Percentiles rank a stretch among this genome's conserved stretches.
Conservation (phyloP, 2,797 vertebrate species). For the Cheirogaleus major region DNA sequence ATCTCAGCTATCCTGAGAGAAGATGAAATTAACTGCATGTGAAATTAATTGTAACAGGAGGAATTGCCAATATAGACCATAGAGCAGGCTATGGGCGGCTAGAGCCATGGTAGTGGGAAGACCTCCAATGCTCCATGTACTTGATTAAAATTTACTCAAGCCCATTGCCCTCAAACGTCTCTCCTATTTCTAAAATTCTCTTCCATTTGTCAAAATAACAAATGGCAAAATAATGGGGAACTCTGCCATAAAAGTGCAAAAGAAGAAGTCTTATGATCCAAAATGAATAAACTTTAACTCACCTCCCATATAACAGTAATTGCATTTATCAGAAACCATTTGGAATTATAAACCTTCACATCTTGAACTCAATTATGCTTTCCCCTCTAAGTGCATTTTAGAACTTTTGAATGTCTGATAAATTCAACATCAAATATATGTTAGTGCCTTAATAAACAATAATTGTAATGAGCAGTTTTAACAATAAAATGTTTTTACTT, state of each 20-base stretch:
- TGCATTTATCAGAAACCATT: slow-evolving; percentile 39
- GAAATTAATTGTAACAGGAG: background rate
- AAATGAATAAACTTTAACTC: slow-evolving; percentile 20
- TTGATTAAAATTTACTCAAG: background rate
- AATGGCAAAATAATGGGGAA: slow-evolving; percentile 1
- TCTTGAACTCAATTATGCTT: background rate
- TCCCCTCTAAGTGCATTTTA: background rate
- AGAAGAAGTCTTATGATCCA: background rate
- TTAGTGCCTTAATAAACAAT: background rate
- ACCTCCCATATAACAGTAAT: background rate
- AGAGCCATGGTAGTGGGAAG: background rate
- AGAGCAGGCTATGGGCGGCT: background rate
- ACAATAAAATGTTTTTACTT: background rate
- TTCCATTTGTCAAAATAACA: background rate
- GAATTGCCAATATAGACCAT: background rate
- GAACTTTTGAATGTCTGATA: background rate
- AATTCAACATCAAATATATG: background rate
- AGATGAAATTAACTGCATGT: background rate
- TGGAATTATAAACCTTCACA: slow-evolving; percentile 22
- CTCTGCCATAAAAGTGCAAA: background rate
- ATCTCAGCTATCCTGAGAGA: background rate
- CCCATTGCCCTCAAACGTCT: background rate
- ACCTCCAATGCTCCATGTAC: no score
- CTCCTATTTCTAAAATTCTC: background rate
- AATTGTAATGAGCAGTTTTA: background rate